A percentile compares a stretch with the other conserved stretches of the same genome.
These are phyloP conservation scores for Luperina nickerlii DNA, from an alignment of 2,888 invertebrate genomes.

Conservation along the genomic window DNA sequence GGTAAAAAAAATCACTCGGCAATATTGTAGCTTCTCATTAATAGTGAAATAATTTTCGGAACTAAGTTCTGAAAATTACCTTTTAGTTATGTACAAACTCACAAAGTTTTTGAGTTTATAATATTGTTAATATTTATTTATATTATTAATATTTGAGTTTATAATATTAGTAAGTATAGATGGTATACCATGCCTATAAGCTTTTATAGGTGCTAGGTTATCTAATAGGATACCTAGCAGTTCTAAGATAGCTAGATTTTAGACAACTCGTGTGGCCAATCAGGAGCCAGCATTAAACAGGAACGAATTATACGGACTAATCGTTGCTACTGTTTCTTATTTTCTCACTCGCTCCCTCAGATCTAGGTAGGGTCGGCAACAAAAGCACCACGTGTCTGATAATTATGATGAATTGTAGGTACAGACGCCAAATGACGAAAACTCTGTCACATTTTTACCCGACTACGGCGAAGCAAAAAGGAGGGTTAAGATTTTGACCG, in stretches of 20 bases:
- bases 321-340: constrained; percentile 24
- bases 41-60: no score
- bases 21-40: no score
- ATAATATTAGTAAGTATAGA: no score
- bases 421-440: not conserved
- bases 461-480: no score
- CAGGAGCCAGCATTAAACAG: constrained; percentile 16
- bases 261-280: not conserved
- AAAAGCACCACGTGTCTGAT: not conserved
- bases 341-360: constrained; percentile 11
- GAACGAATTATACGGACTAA: constrained; percentile 31
- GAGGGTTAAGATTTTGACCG: no score
- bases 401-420: not conserved
- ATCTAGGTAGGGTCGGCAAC: constrained; percentile 6
- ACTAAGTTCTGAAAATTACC: no score
- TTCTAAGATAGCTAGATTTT: not conserved
- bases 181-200: no score
- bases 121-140: no score
- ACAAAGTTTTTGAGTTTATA: no score
- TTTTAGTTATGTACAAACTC: no score
- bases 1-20: no score
- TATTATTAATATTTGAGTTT: no score
- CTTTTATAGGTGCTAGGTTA: not conserved
- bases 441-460: not conserved
- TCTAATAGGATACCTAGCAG: not conserved